Conservation (phyloP, 2,888 invertebrate genomes). For the Scaptodrosophila latifasciaeformis region DNA sequence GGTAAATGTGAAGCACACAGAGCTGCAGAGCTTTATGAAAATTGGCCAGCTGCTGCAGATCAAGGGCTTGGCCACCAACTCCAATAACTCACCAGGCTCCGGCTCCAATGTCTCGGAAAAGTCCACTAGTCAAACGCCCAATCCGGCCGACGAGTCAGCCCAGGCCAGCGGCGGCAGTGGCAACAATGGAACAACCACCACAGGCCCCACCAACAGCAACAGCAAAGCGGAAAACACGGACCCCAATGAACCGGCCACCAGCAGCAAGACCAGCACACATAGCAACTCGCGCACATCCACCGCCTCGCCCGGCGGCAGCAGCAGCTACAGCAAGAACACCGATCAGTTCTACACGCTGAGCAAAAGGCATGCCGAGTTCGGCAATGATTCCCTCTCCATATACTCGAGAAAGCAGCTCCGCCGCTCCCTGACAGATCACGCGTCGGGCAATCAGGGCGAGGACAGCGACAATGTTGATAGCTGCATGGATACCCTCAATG, state of each 20-base stretch:
- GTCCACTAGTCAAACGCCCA: constrained; percentile 54
- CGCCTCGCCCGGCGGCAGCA: constrained; percentile 44
- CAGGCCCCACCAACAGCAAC: constrained; percentile 27
- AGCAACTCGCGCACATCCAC: constrained; percentile 50
- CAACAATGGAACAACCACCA: constrained; percentile 26
- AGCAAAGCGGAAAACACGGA: constrained; percentile 38
- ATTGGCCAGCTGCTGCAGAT: constrained; percentile 76
- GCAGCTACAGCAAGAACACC: constrained; percentile 23
- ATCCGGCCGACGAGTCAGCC: constrained; percentile 38
- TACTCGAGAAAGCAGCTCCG: constrained; percentile 71
- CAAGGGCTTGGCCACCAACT: constrained; percentile 75
- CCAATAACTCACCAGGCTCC: constrained; percentile 51
- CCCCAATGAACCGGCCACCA: constrained; percentile 35
- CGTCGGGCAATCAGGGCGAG: constrained; percentile 27
- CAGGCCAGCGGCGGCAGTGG: constrained; percentile 28
- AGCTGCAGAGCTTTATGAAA: constrained; percentile 75
- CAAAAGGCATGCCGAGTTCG: constrained; percentile 69
- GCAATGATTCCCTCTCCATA: constrained; percentile 71
- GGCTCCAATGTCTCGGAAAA: constrained; percentile 63
- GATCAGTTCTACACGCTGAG: constrained; percentile 32
- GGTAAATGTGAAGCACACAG: constrained; percentile 76
- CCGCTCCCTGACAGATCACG: constrained; percentile 59
- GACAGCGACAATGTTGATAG: constrained; percentile 60
- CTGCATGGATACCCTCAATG: constrained; percentile 72
- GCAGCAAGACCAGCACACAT: constrained; percentile 16